These are phyloP conservation scores for Aspidiotus rigidus DNA, from an alignment of 2,888 invertebrate species.

Conservation along the genomic window DNA sequence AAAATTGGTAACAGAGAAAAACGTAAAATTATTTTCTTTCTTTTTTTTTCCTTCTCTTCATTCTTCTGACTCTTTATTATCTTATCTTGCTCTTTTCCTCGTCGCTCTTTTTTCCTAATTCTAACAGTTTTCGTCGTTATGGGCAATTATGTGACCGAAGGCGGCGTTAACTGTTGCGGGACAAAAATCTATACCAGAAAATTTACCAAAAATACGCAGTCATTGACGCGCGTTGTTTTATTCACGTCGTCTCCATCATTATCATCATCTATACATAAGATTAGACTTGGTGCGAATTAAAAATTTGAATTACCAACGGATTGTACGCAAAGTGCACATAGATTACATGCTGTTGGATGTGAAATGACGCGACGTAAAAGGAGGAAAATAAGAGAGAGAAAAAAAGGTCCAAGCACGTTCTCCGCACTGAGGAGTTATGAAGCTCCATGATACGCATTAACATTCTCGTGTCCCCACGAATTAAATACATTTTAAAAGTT, in stretches of 20 bases:
- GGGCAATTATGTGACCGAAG: slow-evolving; percentile 21
- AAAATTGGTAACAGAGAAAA: slow-evolving; percentile 14
- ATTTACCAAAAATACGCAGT: background rate
- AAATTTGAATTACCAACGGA: no score
- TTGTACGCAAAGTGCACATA: no score
- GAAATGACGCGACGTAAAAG: no score
- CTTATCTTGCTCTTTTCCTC: background rate
- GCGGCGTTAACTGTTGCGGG: slow-evolving; percentile 28
- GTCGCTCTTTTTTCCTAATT: slow-evolving; percentile 5
- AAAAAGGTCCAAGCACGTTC: background rate
- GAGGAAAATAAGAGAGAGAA: background rate
- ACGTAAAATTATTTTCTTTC: slow-evolving; percentile 22
- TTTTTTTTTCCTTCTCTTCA: background rate
- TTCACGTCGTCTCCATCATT: no score
- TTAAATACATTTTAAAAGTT: slow-evolving; percentile 1
- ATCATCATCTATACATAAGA: no score
- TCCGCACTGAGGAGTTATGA: background rate
- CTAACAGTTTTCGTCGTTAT: slow-evolving; percentile 28
- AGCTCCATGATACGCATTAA: background rate
- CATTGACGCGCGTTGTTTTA: no score
- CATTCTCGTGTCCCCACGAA: background rate
- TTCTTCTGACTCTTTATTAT: background rate
- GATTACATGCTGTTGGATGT: no score
- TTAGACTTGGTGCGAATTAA: no score
- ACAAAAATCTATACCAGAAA: slow-evolving; percentile 5